Conservation (phyloP, 2,888 invertebrate species). For the Amphipyra tragopoginis region DNA sequence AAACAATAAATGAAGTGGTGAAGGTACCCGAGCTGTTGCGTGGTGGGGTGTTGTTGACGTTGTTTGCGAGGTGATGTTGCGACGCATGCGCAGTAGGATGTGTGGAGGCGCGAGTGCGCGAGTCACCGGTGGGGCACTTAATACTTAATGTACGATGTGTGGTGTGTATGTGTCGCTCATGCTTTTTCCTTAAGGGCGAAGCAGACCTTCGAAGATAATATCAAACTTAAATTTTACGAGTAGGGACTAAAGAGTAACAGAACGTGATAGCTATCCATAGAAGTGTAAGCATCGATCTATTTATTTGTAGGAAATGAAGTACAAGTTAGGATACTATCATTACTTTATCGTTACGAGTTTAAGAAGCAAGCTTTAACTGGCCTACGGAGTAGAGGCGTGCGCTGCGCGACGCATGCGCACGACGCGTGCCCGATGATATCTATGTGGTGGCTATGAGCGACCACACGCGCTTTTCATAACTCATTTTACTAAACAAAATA, state of each 20-base stretch:
- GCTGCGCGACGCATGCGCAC: neutral
- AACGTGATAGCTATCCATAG: conserved; percentile 66
- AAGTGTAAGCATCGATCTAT: conserved; percentile 71
- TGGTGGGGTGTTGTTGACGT: too few species aligned
- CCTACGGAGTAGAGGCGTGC: conserved; percentile 45
- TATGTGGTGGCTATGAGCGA: too few species aligned
- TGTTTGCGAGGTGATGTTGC: too few species aligned
- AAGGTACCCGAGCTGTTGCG: too few species aligned
- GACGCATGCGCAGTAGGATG: too few species aligned
- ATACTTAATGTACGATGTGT: conserved; percentile 17
- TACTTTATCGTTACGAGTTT: conserved; percentile 62
- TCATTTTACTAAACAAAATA: too few species aligned
- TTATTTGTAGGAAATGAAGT: conserved; percentile 83
- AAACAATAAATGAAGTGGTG: too few species aligned
- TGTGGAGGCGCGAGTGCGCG: too few species aligned
- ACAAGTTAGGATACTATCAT: conserved; percentile 76
- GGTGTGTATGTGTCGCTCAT: conserved; percentile 32
- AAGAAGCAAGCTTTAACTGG: conserved; percentile 73
- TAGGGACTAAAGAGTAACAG: conserved; percentile 47
- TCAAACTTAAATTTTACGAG: conserved; percentile 34
- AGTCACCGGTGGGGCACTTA: neutral
- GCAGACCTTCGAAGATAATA: conserved; percentile 29
- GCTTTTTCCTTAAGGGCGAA: conserved; percentile 23
- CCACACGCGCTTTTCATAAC: too few species aligned
- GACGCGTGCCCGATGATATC: too few species aligned